Base-by-base conservation (phyloP, 2,113 vertebrate species). In the Mixornis gularis region DNA sequence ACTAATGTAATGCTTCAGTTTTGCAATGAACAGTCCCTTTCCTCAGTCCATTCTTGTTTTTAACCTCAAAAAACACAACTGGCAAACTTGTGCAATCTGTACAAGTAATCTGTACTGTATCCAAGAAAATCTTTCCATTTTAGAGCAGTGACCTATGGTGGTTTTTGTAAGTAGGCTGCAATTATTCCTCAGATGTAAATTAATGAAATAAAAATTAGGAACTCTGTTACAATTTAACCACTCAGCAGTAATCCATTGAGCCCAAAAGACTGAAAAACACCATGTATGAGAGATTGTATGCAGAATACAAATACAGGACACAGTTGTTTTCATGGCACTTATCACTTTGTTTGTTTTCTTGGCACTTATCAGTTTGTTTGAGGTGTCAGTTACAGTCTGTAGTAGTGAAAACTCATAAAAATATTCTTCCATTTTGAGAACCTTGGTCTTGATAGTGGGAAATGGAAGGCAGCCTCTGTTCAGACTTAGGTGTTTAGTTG, bases 241-340 rank as follows among this genome's bases (percentile, higher is more conserved):
- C 36, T 85, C 41, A 64, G 17, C 46, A 74, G 68, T 70, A 51
- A 83, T 46, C 18, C 48, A 13, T 12, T 58, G 64, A 48, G 30
- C 29, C 38, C 8, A 25, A 49, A 79, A 85, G 62, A 15, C 11
- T 30, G 66, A 85, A 69, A 65, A 84, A 49, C 44, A 49, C 29
- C 6, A 6, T 0, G 0, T 36, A 1, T 22, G 12, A 36, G n/a
- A 48, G 48, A 52, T 59, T 66, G 29, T 48, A 25, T 44, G 8
- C 49, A 43, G 63, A 87, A 58, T n/a, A 44, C 24, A 41, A 68
- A 52, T 58, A 71, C 40, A 60, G 43, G 12, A 48, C 38, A 40
- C 62, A 48, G 0, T 19, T 34, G 22, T 72, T 79, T 85, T 43
- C 29, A 38, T 18, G 2, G 17, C 10, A 13, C 0, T 0, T 43